phyloP scores from a whole-genome alignment of 2,797 vertebrate genomes.

The Streptopelia turtur region DNA sequence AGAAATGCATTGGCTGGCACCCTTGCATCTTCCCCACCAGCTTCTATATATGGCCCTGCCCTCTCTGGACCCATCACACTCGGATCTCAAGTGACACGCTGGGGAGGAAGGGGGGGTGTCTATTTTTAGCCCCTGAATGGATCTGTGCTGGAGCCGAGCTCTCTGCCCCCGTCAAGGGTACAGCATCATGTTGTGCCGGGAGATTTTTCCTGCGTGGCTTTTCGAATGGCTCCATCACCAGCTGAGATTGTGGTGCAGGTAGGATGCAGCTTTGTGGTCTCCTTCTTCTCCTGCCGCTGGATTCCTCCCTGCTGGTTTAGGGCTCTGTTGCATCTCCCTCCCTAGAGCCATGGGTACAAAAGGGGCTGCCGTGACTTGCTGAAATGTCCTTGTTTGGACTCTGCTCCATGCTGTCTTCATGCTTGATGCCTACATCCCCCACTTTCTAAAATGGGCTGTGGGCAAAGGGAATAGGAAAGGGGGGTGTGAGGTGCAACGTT shows the following conservation, averaged over 20 bases:
- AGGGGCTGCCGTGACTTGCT: background rate
- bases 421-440: fast-evolving
- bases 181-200: constrained; percentile 48
- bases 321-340: background rate
- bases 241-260: constrained; percentile 36
- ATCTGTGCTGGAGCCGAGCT: background rate
- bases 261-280: background rate
- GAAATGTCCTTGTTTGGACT: background rate
- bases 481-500: fast-evolving
- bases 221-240: constrained; percentile 14
- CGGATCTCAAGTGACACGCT: constrained; percentile 33
- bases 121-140: constrained; percentile 67
- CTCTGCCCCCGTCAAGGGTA: constrained; percentile 18
- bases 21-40: background rate
- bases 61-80: background rate
- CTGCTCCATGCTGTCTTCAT: background rate
- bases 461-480: background rate
- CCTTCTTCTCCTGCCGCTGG: background rate
- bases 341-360: background rate
- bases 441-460: fast-evolving
- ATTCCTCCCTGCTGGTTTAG: background rate
- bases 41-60: constrained; percentile 43
- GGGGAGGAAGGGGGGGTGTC: background rate
- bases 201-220: background rate
- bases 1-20: background rate